Evolutionary conservation across 2,888 invertebrate genomes (phyloP).

Genomic region (Apoda limacodes): DNA sequence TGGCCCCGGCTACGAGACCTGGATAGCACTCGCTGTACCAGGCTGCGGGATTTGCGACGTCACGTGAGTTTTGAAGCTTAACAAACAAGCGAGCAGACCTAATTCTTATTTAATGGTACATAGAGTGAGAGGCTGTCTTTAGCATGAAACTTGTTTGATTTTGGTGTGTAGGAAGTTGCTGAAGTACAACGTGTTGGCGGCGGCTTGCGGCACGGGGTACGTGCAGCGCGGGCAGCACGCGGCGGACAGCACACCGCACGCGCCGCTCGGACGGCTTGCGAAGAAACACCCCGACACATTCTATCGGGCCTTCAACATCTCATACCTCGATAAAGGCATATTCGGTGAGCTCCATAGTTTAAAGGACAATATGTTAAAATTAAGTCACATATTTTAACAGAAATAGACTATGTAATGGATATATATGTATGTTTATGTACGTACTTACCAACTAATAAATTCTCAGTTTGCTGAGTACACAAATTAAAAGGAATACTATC

Average conservation of each 20-base stretch:
- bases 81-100: neutral
- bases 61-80: conserved; percentile 24
- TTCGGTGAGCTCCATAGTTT: conserved; percentile 43
- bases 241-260: conserved; percentile 30
- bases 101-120: neutral
- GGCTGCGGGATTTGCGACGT: conserved; percentile 38
- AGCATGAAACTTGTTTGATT: too few species aligned
- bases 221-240: conserved; percentile 29
- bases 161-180: conserved; percentile 31
- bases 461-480: too few species aligned
- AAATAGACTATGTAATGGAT: too few species aligned
- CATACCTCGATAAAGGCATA: conserved; percentile 41
- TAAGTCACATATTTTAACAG: too few species aligned
- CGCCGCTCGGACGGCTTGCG: conserved; percentile 33
- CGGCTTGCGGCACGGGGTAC: conserved; percentile 36
- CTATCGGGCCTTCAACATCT: conserved; percentile 44
- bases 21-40: conserved; percentile 45
- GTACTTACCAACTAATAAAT: too few species aligned
- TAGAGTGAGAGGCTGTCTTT: neutral
- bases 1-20: conserved; percentile 39
- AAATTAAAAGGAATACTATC: too few species aligned
- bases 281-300: conserved; percentile 31
- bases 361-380: too few species aligned
- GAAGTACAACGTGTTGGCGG: conserved; percentile 36
- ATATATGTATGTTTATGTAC: too few species aligned